Evolutionary conservation across 2,113 vertebrate species (phyloP), one percentile per base, ranked within the genome.

Genomic region (Austrofundulus limnaeus): DNA sequence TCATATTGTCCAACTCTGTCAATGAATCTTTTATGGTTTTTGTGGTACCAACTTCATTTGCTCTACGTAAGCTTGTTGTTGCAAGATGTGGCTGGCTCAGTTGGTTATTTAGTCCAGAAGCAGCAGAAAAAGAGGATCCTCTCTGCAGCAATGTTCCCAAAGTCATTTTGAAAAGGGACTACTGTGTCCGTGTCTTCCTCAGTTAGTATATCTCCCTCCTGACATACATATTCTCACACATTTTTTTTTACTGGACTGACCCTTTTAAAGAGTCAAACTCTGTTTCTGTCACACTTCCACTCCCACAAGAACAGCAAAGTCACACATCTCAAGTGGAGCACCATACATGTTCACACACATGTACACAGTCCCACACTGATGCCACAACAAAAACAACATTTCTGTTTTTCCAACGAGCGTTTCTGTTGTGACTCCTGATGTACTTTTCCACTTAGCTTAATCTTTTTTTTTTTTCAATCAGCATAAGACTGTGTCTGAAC

Each of bases 341-440:
- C 64, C 79, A 61, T 69, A 78, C 76, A 77, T 77, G 80, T 76
- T 70, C 76, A 66, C 80, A 74, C 56, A 28, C 51, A 46, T 68
- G 70, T 73, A 66, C 69, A 70, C 41, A n/a, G 46, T 21, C 52
- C 41, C 63, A 19, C 51, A 20, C 37, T 24, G 63, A 75, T 78
- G 72, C 71, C 11, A 51, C 74, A 71, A 83, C 81, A 88, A 77
- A 78, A 84, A 78, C 72, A 59, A 85, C 67, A 72, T n/a, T n/a
- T n/a, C n/a, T n/a, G n/a, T n/a, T n/a, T n/a, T n/a, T n/a, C n/a
- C n/a, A n/a, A n/a, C 73, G 65, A 83, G 84, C 73, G 45, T 83
- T 85, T 83, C 79, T 85, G 81, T 76, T 81, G 80, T 78, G 83
- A 78, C 80, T 75, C 72, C 72, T 87, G 82, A 90, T 89, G 85